phyloP scores from a whole-genome alignment of 2,797 vertebrate genomes.

The Psittacula derbiana region DNA sequence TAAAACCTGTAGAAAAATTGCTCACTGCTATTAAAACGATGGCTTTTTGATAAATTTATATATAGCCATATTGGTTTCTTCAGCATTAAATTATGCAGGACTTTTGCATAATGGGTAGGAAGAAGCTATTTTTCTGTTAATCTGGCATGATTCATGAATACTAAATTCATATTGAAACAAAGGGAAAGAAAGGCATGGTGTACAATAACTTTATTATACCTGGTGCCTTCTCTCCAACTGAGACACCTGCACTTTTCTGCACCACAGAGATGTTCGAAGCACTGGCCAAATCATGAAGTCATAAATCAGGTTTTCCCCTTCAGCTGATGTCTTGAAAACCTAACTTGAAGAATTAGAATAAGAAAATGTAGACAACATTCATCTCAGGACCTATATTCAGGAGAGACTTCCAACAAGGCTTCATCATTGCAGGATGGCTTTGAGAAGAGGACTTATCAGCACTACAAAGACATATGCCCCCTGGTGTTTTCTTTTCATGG shows the following conservation, averaged over 20 bases:
- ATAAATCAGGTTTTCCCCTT: not conserved
- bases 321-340: not conserved
- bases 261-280: not conserved
- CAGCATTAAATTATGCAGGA: not conserved
- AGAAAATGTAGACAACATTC: not conserved
- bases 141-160: not conserved
- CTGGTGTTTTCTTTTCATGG: not conserved
- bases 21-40: not conserved
- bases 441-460: not conserved
- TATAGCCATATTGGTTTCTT: not conserved
- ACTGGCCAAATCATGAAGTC: not conserved
- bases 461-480: not conserved
- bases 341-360: not conserved
- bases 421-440: not conserved
- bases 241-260: not conserved
- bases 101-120: not conserved
- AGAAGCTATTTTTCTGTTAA: slow-evolving; percentile 20
- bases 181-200: not conserved
- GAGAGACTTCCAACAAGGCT: not conserved
- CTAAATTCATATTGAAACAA: not conserved
- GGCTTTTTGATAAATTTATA: not conserved
- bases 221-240: not conserved
- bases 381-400: not conserved
- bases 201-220: not conserved
- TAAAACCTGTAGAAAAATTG: not conserved